Evolutionary conservation across 2,113 vertebrate species (phyloP).

Genomic region (Petrocephalus zakoni): DNA sequence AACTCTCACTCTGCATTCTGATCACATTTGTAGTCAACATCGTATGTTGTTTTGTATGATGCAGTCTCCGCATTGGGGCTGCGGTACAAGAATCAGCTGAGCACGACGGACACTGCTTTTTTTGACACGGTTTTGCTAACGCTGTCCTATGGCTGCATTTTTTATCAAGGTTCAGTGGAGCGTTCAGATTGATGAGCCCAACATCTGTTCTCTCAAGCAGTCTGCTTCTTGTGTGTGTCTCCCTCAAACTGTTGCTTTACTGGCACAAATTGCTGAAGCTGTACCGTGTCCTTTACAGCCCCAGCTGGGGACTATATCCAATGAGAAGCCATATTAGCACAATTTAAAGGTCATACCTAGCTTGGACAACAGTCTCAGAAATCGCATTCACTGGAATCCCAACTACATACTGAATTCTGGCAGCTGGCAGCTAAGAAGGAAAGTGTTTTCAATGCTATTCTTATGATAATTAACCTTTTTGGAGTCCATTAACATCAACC

Average conservation of each 20-base stretch:
- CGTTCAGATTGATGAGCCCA: not conserved
- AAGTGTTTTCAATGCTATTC: not conserved
- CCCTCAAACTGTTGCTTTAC: slow-evolving; percentile 3
- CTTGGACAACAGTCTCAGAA: not conserved
- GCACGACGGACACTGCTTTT: not conserved
- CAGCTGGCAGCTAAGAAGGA: not conserved
- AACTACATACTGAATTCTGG: not conserved
- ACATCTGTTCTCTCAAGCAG: not conserved
- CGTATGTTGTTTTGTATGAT: not conserved
- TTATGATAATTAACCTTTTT: not conserved
- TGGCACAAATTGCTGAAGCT: not conserved
- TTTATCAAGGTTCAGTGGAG: slow-evolving; percentile 11
- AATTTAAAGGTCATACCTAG: not conserved
- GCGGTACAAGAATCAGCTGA: not conserved
- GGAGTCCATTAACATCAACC: not conserved
- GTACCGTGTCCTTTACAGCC: not conserved
- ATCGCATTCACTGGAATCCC: not conserved
- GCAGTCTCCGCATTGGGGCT: not conserved
- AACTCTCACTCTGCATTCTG: not conserved
- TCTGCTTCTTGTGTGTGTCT: not conserved
- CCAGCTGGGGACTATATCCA: not conserved
- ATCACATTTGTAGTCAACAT: not conserved
- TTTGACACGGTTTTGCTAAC: not conserved
- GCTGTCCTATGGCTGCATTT: not conserved
- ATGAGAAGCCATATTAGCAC: not conserved